Evolutionary conservation across 2,888 invertebrate genomes (phyloP).

Genomic region (Cheiracanthium punctorium): DNA sequence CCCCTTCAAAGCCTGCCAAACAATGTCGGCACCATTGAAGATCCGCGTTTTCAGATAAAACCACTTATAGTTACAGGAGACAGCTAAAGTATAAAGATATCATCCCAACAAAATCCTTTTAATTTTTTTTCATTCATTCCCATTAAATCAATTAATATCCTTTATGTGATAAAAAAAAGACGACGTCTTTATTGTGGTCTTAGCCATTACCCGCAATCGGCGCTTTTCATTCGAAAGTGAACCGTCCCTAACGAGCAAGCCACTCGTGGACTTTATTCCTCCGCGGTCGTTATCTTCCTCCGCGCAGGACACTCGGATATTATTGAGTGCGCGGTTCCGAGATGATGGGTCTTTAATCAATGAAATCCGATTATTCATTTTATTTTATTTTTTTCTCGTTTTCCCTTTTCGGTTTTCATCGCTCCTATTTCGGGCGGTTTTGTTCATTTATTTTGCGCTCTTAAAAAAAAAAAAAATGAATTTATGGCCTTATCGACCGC

Average conservation of each 20-base stretch:
- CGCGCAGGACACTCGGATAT: constrained; percentile 20
- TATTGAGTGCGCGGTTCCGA: constrained; percentile 27
- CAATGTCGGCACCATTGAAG: not conserved
- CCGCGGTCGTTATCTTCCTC: constrained; percentile 21
- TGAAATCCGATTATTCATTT: constrained; percentile 46
- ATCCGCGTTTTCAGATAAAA: not conserved
- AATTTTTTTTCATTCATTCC: not conserved
- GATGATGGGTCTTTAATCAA: constrained; percentile 48
- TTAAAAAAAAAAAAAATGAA: not conserved
- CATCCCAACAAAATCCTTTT: not conserved
- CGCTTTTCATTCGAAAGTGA: constrained; percentile 1
- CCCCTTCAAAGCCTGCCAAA: not conserved
- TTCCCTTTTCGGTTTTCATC: not conserved
- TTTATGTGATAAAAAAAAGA: not conserved
- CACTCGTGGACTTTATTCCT: constrained; percentile 21
- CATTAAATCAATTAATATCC: not conserved
- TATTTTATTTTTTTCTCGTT: not conserved
- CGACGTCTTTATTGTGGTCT: not conserved
- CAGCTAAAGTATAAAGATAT: not conserved
- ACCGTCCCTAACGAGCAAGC: constrained; percentile 11
- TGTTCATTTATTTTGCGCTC: not conserved
- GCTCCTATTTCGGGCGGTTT: not conserved
- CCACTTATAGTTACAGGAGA: not conserved
- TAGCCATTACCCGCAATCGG: not conserved
- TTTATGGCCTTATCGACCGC: not conserved